phyloP scores from a whole-genome alignment of 2,113 vertebrate species.

The Channa argus region DNA sequence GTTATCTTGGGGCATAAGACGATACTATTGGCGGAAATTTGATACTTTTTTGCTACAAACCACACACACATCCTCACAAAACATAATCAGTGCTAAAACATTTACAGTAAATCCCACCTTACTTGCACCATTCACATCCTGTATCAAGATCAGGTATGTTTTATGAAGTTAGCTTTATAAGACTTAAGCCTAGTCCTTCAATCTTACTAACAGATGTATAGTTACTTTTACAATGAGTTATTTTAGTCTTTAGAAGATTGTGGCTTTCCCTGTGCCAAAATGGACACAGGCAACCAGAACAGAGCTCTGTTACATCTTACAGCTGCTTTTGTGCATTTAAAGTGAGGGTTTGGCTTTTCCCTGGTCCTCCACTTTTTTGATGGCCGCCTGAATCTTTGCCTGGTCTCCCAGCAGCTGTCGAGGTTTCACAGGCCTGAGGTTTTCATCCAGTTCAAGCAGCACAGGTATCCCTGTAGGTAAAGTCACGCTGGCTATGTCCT shows the following conservation, averaged over 20 bases:
- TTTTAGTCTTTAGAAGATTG: constrained; percentile 5
- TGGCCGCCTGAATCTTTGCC: constrained; percentile 93
- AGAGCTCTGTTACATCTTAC: neutral
- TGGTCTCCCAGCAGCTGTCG: constrained; percentile 94
- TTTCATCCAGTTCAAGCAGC: constrained; percentile 92
- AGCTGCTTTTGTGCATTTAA: constrained; percentile 42
- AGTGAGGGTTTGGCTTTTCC: constrained; percentile 87
- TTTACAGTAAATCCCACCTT: constrained; percentile 30
- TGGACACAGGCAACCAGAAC: constrained; percentile 5
- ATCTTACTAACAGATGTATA: constrained; percentile 2
- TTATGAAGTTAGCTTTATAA: constrained; percentile 28
- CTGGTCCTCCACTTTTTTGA: constrained; percentile 98
- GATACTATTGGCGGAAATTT: constrained; percentile 4
- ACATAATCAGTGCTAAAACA: constrained; percentile 42
- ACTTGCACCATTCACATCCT: constrained; percentile 1
- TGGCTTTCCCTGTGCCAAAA: constrained; percentile 10
- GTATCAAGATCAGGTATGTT: constrained; percentile 1
- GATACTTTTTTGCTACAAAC: neutral
- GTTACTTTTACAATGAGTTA: constrained; percentile 13
- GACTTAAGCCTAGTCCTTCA: neutral
- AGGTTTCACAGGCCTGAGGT: constrained; percentile 87
- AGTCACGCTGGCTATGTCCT: constrained; percentile 90
- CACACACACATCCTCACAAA: constrained; percentile 24
- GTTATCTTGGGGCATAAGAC: neutral
- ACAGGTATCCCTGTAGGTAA: constrained; percentile 95